phyloP scores from a whole-genome alignment of 2,888 invertebrate species.

The Cataglyphis cursor region DNA sequence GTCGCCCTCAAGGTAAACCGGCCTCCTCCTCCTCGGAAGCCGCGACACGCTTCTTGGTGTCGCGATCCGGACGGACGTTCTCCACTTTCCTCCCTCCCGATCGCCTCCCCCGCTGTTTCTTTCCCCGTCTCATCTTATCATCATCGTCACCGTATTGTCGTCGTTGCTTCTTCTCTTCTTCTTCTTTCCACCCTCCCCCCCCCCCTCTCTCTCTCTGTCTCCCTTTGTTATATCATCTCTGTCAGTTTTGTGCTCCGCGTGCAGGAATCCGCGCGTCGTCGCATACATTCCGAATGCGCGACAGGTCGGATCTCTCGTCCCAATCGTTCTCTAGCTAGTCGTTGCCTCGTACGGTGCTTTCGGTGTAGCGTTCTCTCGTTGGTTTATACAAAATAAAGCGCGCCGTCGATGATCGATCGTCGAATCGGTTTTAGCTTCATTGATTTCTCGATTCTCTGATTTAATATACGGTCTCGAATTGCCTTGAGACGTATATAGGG shows the following conservation, averaged over 20 bases:
- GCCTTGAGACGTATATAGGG: background rate
- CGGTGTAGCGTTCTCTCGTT: constrained; percentile 83
- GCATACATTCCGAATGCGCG: constrained; percentile 46
- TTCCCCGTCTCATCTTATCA: constrained; percentile 39
- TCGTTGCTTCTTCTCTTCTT: constrained; percentile 49
- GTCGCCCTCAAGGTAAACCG: constrained; percentile 97
- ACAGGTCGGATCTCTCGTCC: constrained; percentile 43
- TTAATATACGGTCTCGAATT: background rate
- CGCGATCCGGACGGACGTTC: constrained; percentile 68
- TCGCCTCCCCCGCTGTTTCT: constrained; percentile 63
- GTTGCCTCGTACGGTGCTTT: constrained; percentile 85
- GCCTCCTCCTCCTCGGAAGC: constrained; percentile 74
- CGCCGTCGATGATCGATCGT: constrained; percentile 56
- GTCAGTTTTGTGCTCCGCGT: constrained; percentile 32
- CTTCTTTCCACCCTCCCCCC: background rate
- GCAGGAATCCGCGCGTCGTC: constrained; percentile 36
- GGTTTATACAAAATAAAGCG: constrained; percentile 65
- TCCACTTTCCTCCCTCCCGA: constrained; percentile 31
- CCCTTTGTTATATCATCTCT: constrained; percentile 23
- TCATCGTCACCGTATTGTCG: constrained; percentile 15
- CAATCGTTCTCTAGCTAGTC: constrained; percentile 75
- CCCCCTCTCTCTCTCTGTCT: background rate
- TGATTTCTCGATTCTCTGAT: constrained; percentile 5
- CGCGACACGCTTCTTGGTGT: constrained; percentile 73
- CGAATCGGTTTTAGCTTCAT: background rate